Evolutionary conservation across 2,797 vertebrate genomes (phyloP).

Genomic region (Glossophaga mutica): DNA sequence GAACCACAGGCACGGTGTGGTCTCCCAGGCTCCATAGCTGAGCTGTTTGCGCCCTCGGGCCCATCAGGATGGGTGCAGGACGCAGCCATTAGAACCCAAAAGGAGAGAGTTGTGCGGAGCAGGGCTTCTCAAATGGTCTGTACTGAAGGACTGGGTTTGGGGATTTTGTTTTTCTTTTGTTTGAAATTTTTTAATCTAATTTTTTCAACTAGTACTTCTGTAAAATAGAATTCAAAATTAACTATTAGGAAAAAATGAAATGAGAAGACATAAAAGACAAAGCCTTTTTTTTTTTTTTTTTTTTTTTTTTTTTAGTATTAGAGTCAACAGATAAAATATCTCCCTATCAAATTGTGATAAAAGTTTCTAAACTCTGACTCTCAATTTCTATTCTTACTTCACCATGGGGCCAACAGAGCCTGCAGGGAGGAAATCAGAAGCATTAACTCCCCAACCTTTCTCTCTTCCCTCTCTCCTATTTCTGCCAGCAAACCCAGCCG

Average conservation of each 20-base stretch:
- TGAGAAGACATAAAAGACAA: background rate
- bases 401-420: background rate
- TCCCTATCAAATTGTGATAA: background rate
- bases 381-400: background rate
- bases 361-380: background rate
- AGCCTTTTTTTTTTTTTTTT: background rate
- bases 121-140: background rate
- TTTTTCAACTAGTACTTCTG: background rate
- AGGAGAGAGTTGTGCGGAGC: background rate
- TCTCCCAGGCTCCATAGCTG: fast-evolving
- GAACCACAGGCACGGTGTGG: background rate
- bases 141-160: background rate
- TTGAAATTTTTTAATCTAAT: background rate
- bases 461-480: background rate
- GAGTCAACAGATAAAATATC: background rate
- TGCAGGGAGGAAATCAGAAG: background rate
- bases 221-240: background rate
- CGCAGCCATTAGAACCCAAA: background rate
- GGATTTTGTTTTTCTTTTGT: background rate
- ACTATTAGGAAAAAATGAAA: background rate
- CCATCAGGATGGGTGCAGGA: fast-evolving
- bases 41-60: background rate
- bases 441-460: background rate
- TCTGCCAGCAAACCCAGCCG: background rate
- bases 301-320: background rate